phyloP scores from a whole-genome alignment of 2,888 invertebrate genomes.

The Nomada hirtipes region DNA sequence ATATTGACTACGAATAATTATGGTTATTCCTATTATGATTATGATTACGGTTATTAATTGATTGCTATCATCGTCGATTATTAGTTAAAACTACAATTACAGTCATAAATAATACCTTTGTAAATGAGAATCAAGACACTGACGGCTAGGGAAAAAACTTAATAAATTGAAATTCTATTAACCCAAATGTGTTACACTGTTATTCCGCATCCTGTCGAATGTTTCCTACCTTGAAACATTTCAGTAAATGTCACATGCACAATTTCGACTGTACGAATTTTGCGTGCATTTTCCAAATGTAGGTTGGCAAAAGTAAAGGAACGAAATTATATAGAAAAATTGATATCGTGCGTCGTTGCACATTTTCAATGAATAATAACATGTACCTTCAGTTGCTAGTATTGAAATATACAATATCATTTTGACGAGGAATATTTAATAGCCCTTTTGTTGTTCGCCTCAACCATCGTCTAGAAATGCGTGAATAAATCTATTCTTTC shows the following conservation, averaged over 20 bases:
- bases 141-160: constrained; percentile 80
- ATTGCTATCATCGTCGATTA: constrained; percentile 71
- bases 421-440: neutral
- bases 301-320: neutral
- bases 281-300: neutral
- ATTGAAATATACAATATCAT: too few species aligned
- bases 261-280: neutral
- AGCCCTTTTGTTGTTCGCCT: neutral
- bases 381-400: neutral
- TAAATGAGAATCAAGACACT: constrained; percentile 83
- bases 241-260: neutral
- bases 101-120: constrained; percentile 80
- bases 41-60: constrained; percentile 55
- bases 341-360: too few species aligned
- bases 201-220: constrained; percentile 30
- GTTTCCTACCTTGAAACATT: neutral
- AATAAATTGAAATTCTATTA: constrained; percentile 83
- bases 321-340: neutral
- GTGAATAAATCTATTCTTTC: constrained; percentile 2
- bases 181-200: constrained; percentile 75
- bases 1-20: constrained; percentile 45
- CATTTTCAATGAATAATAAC: too few species aligned
- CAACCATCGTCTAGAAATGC: neutral
- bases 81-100: constrained; percentile 67
- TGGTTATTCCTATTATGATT: constrained; percentile 53